These are phyloP conservation scores for Polydesmus complanatus DNA, from an alignment of 2,888 invertebrate species.

Conservation along the genomic window DNA sequence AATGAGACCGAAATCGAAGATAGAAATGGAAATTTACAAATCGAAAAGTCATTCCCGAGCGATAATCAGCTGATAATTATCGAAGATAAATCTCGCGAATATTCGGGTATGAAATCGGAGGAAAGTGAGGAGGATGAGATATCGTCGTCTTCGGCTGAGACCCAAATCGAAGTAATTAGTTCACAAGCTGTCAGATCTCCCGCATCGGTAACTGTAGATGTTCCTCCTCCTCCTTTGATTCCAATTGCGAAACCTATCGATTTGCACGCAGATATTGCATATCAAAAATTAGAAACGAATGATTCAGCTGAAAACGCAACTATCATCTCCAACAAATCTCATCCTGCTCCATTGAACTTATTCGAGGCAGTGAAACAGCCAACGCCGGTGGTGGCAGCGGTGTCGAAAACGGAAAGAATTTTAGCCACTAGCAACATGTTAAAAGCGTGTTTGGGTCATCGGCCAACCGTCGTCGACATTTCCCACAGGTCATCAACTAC, in stretches of 20 bases:
- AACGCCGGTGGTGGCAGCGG: not conserved
- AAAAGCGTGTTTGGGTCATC: slow-evolving; percentile 8
- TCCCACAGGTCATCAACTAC: not conserved
- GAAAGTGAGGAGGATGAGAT: not conserved
- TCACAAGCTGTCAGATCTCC: not conserved
- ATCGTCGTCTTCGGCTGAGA: not conserved
- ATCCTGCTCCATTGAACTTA: no score
- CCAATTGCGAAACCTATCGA: no score
- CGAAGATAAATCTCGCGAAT: no score
- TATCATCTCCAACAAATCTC: not conserved
- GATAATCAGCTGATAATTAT: no score
- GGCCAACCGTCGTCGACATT: not conserved
- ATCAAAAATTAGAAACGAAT: not conserved
- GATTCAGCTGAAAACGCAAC: not conserved
- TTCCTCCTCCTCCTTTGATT: no score
- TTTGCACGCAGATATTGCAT: no score
- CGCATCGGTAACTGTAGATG: no score
- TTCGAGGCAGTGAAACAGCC: not conserved
- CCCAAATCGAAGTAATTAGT: not conserved
- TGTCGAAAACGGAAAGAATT: slow-evolving; percentile 2
- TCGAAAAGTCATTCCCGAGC: no score
- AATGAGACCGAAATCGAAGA: no score
- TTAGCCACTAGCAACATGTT: slow-evolving; percentile 10
- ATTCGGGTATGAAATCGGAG: no score
- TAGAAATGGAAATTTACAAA: no score